Percentiles rank a stretch among this genome's conserved stretches.
These are phyloP conservation scores for Parasteatoda lunata DNA, from an alignment of 2,888 invertebrate species.

Conservation along the genomic window DNA sequence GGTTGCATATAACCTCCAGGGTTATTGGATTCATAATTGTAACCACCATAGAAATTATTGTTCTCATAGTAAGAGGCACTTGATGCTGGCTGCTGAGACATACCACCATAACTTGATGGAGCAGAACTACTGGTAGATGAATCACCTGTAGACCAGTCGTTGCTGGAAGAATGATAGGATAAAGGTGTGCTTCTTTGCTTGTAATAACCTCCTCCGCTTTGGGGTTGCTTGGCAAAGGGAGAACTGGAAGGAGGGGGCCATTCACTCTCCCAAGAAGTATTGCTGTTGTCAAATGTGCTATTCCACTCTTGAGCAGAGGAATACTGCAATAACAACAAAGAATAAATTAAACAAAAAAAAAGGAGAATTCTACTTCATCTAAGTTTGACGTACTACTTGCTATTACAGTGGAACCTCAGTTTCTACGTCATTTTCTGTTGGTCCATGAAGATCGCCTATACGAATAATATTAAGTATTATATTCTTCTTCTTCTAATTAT, in stretches of 20 bases:
- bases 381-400: too few species aligned
- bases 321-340: neutral
- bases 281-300: conserved; percentile 43
- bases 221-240: conserved; percentile 24
- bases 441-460: too few species aligned
- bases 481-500: too few species aligned
- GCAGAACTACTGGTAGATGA: conserved; percentile 25
- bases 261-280: conserved; percentile 55
- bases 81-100: conserved; percentile 44
- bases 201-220: conserved; percentile 1
- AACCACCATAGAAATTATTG: conserved; percentile 38
- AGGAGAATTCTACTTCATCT: too few species aligned
- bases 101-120: conserved; percentile 18
- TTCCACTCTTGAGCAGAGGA: conserved; percentile 27
- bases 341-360: too few species aligned
- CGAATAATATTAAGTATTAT: too few species aligned
- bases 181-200: conserved; percentile 14
- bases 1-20: conserved; percentile 12
- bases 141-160: conserved; percentile 33
- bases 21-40: conserved; percentile 17
- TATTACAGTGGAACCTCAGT: too few species aligned
- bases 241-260: conserved; percentile 29
- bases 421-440: too few species aligned
- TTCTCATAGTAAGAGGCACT: conserved; percentile 52
- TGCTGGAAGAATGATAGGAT: conserved; percentile 11